A percentile compares a stretch with the other conserved stretches of the same genome.
Conservation (phyloP, 2,797 vertebrate species). For the Hydrolagus colliei region DNA sequence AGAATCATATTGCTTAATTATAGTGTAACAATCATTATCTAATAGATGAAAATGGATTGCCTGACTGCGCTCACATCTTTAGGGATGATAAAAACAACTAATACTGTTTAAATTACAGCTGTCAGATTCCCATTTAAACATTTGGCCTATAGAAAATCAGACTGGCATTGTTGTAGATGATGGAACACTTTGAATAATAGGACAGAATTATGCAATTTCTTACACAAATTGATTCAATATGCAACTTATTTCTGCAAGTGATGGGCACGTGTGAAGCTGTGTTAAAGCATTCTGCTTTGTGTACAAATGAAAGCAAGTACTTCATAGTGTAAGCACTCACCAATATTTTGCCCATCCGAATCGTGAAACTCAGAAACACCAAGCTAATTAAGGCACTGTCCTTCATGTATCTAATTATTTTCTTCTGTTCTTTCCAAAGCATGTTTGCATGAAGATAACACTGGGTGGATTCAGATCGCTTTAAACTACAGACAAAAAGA, state of each 20-base stretch:
- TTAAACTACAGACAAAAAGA: too few species aligned
- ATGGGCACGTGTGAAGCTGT: too few species aligned
- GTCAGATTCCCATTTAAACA: slow-evolving; percentile 14
- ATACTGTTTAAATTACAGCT: slow-evolving; percentile 19
- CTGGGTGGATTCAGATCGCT: background rate
- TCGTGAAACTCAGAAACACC: background rate
- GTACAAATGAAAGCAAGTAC: background rate
- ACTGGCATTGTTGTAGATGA: background rate
- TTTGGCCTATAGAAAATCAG: background rate
- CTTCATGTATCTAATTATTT: background rate
- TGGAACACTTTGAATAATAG: background rate
- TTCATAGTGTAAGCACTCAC: background rate
- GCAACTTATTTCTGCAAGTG: background rate
- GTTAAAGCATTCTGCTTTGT: too few species aligned
- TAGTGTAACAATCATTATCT: slow-evolving; percentile 8
- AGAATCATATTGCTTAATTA: slow-evolving; percentile 28
- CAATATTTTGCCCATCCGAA: background rate
- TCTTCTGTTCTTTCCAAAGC: background rate
- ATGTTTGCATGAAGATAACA: background rate
- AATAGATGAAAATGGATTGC: slow-evolving; percentile 31
- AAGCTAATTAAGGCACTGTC: background rate
- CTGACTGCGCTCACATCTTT: background rate
- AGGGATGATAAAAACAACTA: slow-evolving; percentile 1
- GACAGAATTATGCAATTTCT: background rate
- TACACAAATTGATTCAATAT: background rate